Evolutionary conservation across 2,888 invertebrate species (phyloP).

Genomic region (Sceliomorpha sp.): DNA sequence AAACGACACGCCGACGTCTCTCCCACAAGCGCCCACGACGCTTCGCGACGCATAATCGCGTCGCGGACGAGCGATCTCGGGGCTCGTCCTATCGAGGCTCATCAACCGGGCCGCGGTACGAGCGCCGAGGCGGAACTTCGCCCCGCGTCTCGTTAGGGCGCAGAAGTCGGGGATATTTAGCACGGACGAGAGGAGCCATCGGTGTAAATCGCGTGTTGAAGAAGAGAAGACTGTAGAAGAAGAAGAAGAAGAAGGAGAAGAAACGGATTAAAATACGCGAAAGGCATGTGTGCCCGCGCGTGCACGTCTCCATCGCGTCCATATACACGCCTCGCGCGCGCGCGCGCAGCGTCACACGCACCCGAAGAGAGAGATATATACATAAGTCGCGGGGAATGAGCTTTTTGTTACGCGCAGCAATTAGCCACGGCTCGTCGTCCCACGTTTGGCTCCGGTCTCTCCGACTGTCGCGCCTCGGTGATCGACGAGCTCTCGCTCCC

Average conservation of each 20-base stretch:
- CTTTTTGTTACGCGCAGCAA: conserved; percentile 74
- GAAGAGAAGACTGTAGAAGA: conserved; percentile 49
- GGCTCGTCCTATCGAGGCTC: conserved; percentile 50
- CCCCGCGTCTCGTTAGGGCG: conserved; percentile 49
- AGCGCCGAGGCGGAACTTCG: conserved; percentile 46
- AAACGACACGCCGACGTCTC: too few relatives aligned
- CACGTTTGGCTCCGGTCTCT: conserved; percentile 65
- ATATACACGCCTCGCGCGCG: conserved; percentile 16
- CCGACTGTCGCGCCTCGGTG: conserved; percentile 45
- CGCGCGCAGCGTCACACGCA: conserved; percentile 13
- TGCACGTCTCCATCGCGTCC: conserved; percentile 12
- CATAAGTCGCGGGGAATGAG: too few relatives aligned
- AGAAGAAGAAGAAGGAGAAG: conserved; percentile 29
- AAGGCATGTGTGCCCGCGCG: conserved; percentile 37
- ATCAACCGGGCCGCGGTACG: conserved; percentile 47
- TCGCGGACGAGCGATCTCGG: too few relatives aligned
- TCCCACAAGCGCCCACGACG: too few relatives aligned
- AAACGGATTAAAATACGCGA: conserved; percentile 59
- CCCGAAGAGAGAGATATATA: conserved; percentile 13
- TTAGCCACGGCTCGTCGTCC: conserved; percentile 77
- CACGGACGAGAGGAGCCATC: conserved; percentile 49
- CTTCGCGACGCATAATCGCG: too few relatives aligned
- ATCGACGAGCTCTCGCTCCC: too few relatives aligned
- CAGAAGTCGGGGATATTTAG: conserved; percentile 28
- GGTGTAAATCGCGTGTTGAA: conserved; percentile 54